Percentiles rank a stretch among this genome's conserved stretches.
These are phyloP conservation scores for Rhingia campestris DNA, from an alignment of 2,888 invertebrate genomes.

Conservation along the genomic window DNA sequence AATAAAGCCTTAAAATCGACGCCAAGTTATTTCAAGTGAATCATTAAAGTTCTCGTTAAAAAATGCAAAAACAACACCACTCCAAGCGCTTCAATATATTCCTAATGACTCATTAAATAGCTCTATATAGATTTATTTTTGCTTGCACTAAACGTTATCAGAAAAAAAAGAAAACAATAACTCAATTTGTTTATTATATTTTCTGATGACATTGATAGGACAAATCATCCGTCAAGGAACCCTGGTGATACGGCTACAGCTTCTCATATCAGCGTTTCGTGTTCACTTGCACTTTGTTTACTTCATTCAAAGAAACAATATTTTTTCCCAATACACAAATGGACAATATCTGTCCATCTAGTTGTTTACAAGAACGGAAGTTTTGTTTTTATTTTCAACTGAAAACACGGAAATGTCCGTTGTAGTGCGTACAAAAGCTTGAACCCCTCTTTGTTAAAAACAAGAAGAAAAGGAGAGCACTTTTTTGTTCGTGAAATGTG, in stretches of 20 bases:
- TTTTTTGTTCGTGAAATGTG: conserved; percentile 24
- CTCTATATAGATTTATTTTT: too few species aligned
- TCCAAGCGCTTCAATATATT: too few species aligned
- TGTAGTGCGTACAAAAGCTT: conserved; percentile 39
- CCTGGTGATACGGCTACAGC: background rate
- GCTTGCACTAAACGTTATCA: conserved; percentile 29
- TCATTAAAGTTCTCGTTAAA: too few species aligned
- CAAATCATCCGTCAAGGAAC: background rate
- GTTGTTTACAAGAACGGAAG: conserved; percentile 24
- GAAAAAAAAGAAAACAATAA: conserved; percentile 1
- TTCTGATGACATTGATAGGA: conserved; percentile 42
- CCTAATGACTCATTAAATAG: too few species aligned
- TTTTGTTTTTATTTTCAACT: background rate
- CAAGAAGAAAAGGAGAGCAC: conserved; percentile 8
- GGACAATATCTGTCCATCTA: background rate
- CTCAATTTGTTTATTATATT: conserved; percentile 9
- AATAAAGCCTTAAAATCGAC: too few species aligned
- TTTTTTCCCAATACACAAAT: background rate
- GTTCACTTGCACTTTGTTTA: conserved; percentile 40
- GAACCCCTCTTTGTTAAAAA: conserved; percentile 51
- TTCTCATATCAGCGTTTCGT: conserved; percentile 7
- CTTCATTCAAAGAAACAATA: conserved; percentile 6
- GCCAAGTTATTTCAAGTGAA: too few species aligned
- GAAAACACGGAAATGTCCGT: conserved; percentile 57
- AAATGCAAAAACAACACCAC: too few species aligned